Percentiles rank a stretch among this genome's conserved stretches.
These are phyloP conservation scores for Silurus meridionalis DNA, from an alignment of 2,113 vertebrate genomes.

Conservation along the genomic window DNA sequence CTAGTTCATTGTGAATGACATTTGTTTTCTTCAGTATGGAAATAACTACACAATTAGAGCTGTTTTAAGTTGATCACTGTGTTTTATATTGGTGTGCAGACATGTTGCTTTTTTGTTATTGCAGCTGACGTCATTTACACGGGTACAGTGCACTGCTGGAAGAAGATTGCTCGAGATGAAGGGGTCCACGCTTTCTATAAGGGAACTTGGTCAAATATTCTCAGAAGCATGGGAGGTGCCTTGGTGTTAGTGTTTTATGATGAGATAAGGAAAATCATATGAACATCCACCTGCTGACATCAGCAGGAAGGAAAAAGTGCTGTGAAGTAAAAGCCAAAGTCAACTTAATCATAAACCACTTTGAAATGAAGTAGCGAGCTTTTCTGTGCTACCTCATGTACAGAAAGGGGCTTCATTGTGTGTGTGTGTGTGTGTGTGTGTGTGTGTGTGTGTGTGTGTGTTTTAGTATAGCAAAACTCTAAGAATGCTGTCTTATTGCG, in stretches of 20 bases:
- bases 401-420: neutral
- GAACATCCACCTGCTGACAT: neutral
- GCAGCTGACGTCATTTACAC: constrained; percentile 27
- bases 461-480: neutral
- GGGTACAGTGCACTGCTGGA: constrained; percentile 28
- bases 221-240: constrained; percentile 22
- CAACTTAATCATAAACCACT: no score
- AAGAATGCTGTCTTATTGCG: neutral
- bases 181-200: constrained; percentile 23
- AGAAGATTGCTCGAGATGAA: constrained; percentile 31
- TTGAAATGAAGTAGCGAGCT: neutral
- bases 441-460: neutral
- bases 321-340: no score
- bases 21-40: neutral
- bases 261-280: constrained; percentile 31
- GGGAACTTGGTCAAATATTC: constrained; percentile 37
- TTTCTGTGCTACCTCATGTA: neutral
- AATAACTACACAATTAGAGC: neutral
- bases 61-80: neutral
- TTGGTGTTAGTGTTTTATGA: constrained; percentile 36
- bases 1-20: neutral
- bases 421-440: neutral
- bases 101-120: neutral
- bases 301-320: neutral
- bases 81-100: neutral